Evolutionary conservation across 2,113 vertebrate species (phyloP).

Genomic region (Arenaria interpres): DNA sequence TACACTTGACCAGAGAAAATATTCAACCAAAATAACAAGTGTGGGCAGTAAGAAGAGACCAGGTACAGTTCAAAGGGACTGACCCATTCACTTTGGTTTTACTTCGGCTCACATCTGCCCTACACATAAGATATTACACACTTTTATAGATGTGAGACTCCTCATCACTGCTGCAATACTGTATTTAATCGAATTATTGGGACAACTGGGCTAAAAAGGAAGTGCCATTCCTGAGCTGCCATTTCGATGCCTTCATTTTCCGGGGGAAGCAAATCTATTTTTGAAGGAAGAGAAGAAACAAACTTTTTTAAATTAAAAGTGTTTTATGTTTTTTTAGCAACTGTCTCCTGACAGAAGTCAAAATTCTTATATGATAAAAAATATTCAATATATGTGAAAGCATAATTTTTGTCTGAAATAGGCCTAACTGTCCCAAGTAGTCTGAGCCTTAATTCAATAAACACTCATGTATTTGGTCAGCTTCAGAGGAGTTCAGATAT

Average conservation of each 20-base stretch:
- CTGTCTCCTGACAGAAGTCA: not conserved
- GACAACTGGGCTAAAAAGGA: not conserved
- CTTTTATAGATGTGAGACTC: not conserved
- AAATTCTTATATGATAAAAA: not conserved
- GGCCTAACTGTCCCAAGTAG: not conserved
- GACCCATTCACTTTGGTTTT: not conserved
- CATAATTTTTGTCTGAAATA: not conserved
- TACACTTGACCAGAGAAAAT: not conserved
- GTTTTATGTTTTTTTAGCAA: not conserved
- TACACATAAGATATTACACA: not conserved
- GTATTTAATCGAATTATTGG: not conserved
- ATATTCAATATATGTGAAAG: not conserved
- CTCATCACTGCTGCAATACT: not conserved
- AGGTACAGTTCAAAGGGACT: not conserved
- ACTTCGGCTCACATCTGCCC: not conserved
- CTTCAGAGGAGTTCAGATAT: not conserved
- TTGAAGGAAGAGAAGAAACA: not conserved
- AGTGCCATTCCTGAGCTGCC: not conserved
- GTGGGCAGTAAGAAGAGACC: not conserved
- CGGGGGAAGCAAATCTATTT: not conserved
- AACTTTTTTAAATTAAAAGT: not conserved
- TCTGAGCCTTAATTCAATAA: not conserved
- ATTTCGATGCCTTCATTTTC: not conserved
- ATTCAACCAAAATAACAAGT: not conserved
- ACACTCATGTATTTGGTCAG: not conserved